Percentiles rank a stretch among this genome's conserved stretches.
phyloP scores from a whole-genome alignment of 1,140 invertebrate genomes.

The Rhysida immarginata region DNA sequence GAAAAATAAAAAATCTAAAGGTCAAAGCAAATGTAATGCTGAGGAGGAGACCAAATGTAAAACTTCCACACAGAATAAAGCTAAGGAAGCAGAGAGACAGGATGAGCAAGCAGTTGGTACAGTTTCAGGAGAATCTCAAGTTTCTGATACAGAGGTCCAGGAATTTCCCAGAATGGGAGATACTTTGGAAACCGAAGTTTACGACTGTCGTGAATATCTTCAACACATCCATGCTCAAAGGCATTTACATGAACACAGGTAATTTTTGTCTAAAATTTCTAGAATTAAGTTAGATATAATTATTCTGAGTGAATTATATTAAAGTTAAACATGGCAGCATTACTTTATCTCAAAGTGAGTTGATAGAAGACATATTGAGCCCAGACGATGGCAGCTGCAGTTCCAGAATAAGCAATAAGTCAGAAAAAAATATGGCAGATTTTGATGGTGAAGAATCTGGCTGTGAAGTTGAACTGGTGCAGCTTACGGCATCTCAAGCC shows the following conservation, averaged over 20 bases:
- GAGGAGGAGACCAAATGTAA: background rate
- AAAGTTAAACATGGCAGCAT: too few relatives aligned
- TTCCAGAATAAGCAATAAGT: slow-evolving; percentile 76
- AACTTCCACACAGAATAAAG: background rate
- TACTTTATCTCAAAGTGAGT: too few relatives aligned
- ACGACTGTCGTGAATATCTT: slow-evolving; percentile 23
- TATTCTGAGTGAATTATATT: too few relatives aligned
- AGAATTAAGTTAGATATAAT: too few relatives aligned
- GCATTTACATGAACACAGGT: slow-evolving; percentile 16
- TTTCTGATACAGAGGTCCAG: background rate
- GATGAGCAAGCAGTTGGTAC: background rate
- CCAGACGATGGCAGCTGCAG: slow-evolving; percentile 56
- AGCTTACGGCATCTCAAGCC: slow-evolving; percentile 42
- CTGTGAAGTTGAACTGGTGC: slow-evolving; percentile 69
- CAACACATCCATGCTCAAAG: slow-evolving; percentile 19
- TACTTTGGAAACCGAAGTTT: slow-evolving; percentile 21
- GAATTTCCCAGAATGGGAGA: slow-evolving; percentile 5
- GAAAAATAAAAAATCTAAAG: too few relatives aligned
- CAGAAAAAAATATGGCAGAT: slow-evolving; percentile 88
- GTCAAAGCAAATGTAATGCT: too few relatives aligned
- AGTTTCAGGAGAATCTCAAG: background rate
- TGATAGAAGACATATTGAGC: slow-evolving; percentile 41
- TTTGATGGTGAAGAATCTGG: slow-evolving; percentile 84
- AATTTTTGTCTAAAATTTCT: slow-evolving; percentile 1
- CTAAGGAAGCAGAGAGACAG: background rate